Conservation (phyloP, 2,797 vertebrate species). For the Pangasius larnaudii region DNA sequence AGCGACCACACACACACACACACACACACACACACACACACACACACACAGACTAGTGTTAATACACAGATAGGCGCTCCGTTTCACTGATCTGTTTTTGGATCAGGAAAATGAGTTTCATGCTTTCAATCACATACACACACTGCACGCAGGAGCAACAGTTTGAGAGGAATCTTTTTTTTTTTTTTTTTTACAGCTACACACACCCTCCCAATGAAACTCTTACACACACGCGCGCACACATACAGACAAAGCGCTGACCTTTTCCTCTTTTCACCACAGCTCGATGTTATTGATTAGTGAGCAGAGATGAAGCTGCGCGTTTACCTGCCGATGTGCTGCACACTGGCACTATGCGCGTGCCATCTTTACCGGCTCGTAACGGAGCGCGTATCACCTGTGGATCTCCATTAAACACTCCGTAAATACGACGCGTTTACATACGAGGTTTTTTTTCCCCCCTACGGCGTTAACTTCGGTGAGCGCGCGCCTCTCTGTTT, state of each 20-base stretch:
- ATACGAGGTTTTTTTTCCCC: not conserved
- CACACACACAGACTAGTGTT: not conserved
- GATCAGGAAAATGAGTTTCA: not conserved
- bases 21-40: not conserved
- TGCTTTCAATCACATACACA: not conserved
- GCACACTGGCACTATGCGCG: slow-evolving; percentile 1
- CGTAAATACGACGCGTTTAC: not conserved
- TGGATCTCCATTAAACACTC: not conserved
- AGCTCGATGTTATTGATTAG: not conserved
- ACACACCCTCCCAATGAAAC: not conserved
- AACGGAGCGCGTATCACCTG: slow-evolving; percentile 10
- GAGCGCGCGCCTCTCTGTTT: not conserved
- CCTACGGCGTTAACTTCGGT: not conserved
- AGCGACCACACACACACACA: slow-evolving; percentile 19
- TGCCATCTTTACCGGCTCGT: not conserved
- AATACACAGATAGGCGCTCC: not conserved
- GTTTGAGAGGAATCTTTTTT: not conserved
- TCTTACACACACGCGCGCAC: not conserved
- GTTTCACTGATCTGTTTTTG: not conserved
- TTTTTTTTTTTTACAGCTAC: not conserved
- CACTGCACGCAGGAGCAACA: not conserved
- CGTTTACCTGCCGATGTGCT: not conserved
- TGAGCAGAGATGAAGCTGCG: not conserved
- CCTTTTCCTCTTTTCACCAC: not conserved
- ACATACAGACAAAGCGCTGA: not conserved